Percentiles rank a stretch among this genome's conserved stretches.
These are phyloP conservation scores for Paramuricea clavata DNA, from an alignment of 92 coral and sea anemone species.

Conservation along the genomic window DNA sequence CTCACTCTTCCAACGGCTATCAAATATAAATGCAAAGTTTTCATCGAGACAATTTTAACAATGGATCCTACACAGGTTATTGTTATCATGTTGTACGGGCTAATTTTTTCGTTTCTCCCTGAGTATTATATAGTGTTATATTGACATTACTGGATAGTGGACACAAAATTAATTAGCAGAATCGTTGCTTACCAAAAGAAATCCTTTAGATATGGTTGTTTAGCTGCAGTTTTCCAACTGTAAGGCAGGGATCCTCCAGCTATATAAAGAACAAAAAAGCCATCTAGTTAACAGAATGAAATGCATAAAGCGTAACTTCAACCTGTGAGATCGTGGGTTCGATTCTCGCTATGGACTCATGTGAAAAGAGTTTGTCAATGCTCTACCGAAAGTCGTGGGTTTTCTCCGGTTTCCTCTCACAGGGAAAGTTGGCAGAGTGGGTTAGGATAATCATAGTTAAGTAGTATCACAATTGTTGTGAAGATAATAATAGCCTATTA, in stretches of 20 bases:
- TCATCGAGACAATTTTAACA: neutral
- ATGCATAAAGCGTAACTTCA: no score
- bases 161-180: neutral
- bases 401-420: no score
- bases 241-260: conserved; percentile 99
- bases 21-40: neutral
- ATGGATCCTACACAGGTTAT: neutral
- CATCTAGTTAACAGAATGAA: no score
- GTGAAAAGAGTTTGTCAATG: no score
- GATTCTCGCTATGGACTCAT: no score
- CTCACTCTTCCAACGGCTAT: conserved; percentile 85
- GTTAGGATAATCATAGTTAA: no score
- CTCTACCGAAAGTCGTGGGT: no score
- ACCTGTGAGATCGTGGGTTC: no score
- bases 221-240: conserved; percentile 87
- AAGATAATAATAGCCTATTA: no score
- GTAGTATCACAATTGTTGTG: no score
- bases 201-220: conserved; percentile 87
- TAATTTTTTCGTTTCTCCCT: neutral
- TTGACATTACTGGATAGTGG: neutral
- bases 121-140: neutral
- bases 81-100: neutral
- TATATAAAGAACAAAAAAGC: conserved; percentile 31
- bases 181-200: conserved; percentile 81
- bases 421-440: no score